phyloP scores from a whole-genome alignment of 2,797 vertebrate species.

The Avahi laniger region DNA sequence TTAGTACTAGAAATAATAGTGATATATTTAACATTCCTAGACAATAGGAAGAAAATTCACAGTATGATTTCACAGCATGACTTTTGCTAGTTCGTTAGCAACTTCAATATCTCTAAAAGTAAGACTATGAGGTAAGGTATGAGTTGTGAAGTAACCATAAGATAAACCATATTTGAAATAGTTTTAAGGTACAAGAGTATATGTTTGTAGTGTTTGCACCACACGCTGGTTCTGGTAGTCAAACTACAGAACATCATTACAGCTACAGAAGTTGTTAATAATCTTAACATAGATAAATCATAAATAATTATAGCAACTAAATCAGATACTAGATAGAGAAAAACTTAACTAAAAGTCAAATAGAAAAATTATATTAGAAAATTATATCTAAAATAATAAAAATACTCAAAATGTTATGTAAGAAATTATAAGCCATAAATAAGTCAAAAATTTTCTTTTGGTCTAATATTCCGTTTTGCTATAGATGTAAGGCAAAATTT shows the following conservation, averaged over 20 bases:
- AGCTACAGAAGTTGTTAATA: neutral
- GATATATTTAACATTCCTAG: neutral
- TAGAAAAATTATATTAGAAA: slow-evolving; percentile 16
- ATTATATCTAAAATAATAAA: neutral
- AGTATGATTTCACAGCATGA: neutral
- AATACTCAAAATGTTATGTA: neutral
- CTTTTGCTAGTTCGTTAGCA: neutral
- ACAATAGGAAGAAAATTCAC: neutral
- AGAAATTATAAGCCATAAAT: neutral
- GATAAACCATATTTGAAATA: neutral
- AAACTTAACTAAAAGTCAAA: neutral
- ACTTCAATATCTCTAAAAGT: neutral
- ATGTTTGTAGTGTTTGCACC: neutral
- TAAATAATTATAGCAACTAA: neutral
- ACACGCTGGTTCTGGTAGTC: neutral
- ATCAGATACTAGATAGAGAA: neutral
- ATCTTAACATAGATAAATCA: neutral
- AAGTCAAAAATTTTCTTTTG: neutral
- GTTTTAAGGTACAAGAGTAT: neutral
- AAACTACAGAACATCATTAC: neutral
- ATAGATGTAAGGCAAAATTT: neutral
- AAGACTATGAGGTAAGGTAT: neutral
- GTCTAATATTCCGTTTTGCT: neutral
- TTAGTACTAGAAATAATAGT: neutral
- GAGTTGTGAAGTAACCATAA: neutral